Percentiles rank a stretch among this genome's conserved stretches.
phyloP scores from a whole-genome alignment of 2,888 invertebrate species.

The Ornithoptera alexandrae region DNA sequence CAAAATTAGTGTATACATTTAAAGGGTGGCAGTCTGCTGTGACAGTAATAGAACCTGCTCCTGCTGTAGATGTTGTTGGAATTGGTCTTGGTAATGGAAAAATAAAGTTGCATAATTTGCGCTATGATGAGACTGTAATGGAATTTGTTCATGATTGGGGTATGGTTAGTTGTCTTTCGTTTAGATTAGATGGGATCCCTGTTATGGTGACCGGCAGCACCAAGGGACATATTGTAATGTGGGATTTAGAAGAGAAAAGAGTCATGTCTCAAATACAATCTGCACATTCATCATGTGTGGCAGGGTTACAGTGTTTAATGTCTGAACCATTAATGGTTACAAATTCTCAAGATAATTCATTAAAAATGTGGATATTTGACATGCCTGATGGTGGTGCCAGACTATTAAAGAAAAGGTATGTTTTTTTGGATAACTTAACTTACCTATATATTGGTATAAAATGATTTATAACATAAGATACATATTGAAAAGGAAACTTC shows the following conservation, averaged over 20 bases:
- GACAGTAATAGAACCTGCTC: constrained; percentile 90
- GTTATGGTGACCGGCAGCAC: constrained; percentile 92
- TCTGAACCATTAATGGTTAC: constrained; percentile 94
- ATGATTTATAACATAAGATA: no score
- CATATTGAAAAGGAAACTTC: no score
- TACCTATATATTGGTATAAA: no score
- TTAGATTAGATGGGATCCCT: constrained; percentile 91
- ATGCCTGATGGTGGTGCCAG: constrained; percentile 94
- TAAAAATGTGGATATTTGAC: constrained; percentile 96
- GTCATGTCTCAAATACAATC: constrained; percentile 88
- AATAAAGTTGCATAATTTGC: constrained; percentile 92
- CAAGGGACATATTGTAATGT: constrained; percentile 93
- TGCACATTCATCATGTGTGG: constrained; percentile 88
- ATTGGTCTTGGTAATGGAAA: constrained; percentile 90
- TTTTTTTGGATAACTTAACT: no score
- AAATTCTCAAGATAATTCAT: constrained; percentile 95
- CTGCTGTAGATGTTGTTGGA: constrained; percentile 95
- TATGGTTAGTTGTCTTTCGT: constrained; percentile 89
- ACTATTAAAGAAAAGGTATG: constrained; percentile 84
- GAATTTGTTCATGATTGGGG: constrained; percentile 96
- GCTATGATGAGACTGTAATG: constrained; percentile 89
- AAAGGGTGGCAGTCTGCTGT: constrained; percentile 86
- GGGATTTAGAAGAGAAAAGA: constrained; percentile 92
- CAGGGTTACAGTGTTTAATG: constrained; percentile 90
- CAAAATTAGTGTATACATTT: constrained; percentile 88